These are phyloP conservation scores for Coregonus sp. DNA, from an alignment of 2,797 vertebrate genomes.

Conservation along the genomic window DNA sequence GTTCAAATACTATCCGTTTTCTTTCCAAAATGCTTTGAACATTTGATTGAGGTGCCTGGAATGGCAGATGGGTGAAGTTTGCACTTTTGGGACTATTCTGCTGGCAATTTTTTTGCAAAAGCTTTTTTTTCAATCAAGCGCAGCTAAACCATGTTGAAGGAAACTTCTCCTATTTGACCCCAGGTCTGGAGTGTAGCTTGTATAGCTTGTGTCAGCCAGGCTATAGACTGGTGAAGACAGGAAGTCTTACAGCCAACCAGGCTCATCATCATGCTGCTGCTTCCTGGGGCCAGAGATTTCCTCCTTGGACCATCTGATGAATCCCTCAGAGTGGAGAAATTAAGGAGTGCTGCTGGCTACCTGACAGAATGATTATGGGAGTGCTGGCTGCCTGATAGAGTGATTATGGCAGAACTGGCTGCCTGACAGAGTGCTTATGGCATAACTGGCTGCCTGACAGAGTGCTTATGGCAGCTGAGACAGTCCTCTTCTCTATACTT, in stretches of 20 bases:
- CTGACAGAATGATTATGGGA: neutral
- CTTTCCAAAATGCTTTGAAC: neutral
- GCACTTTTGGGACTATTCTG: constrained; percentile 7
- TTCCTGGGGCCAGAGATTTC: constrained; percentile 32
- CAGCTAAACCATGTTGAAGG: neutral
- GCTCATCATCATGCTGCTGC: constrained; percentile 37
- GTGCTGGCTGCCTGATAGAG: no score
- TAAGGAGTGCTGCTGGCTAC: constrained; percentile 33
- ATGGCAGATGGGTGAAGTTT: constrained; percentile 17
- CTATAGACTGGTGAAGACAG: neutral
- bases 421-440: no score
- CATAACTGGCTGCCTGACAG: constrained; percentile 17
- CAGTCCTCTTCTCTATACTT: constrained; percentile 29
- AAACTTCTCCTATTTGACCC: neutral
- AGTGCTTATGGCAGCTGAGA: constrained; percentile 32
- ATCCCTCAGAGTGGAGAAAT: constrained; percentile 23
- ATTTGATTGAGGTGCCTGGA: neutral
- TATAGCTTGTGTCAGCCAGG: neutral
- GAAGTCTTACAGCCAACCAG: constrained; percentile 9
- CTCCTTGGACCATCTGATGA: constrained; percentile 38
- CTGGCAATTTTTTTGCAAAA: neutral
- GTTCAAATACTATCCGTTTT: no score
- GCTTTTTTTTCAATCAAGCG: neutral
- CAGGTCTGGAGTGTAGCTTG: neutral
- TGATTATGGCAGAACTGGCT: no score